Evolutionary conservation across 1,140 invertebrate genomes (phyloP), one percentile per base, ranked within the genome.

Genomic region (Caenorhabditis tropicalis): DNA sequence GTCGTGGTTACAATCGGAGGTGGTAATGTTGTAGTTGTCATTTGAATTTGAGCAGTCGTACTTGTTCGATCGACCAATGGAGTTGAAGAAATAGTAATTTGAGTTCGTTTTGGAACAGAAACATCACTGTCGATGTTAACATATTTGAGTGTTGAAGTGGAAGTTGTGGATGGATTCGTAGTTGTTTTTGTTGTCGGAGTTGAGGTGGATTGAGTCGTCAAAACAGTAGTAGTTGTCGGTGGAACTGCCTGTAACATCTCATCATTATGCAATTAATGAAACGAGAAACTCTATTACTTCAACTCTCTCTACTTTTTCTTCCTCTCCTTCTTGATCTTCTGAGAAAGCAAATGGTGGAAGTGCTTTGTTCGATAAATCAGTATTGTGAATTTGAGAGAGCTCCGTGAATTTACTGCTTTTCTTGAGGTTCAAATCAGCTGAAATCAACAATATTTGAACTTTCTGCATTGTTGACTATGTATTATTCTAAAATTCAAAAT

Each of bases 371-470:
- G 65, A 74, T 19, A 36, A 39, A 46, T 74, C 65, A 24, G 65
- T 24, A 21, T 74, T 74, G n/a, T 74, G 65, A 46, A 74, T 74
- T 43, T 74, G 6, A 27, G 65, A n/a, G 9, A 74, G 65, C n/a
- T 74, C 65, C 6, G 36, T n/a, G 24, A 74, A 74, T 74, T 74
- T 74, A 15, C 65, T 74, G n/a, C 65, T 74, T 21, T 74, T 74
- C 15, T 74, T 65, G 3, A 65, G 12, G 3, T 65, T 65, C 6
- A n/a, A 4, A 19, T 36, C 58, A 1, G 29, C 58, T 74, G 65
- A 46, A 74, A 74, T 27, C 21, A 2, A 9, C 53, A 56, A 9
- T 21, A 10, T 56, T 56, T 5, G 1, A n/a, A 51, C 16, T n/a
- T n/a, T n/a, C n/a, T n/a, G n/a, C n/a, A n/a, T n/a, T n/a, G n/a